Evolutionary conservation across 1,140 invertebrate species (phyloP), one percentile per base, ranked within the genome.

Genomic region (Tetranychus urticae): DNA sequence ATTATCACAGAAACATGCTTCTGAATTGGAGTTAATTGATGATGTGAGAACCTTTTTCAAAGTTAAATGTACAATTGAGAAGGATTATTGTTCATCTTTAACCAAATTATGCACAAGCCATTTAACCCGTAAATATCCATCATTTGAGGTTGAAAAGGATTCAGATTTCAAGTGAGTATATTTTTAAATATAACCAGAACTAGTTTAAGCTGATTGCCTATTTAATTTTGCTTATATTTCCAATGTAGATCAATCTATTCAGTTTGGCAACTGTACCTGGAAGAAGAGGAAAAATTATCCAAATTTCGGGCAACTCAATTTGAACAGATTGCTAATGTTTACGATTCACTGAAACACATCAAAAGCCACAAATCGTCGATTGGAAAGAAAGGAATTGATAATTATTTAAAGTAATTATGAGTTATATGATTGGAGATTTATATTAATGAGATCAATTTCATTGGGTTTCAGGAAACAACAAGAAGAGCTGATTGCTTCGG

Each of bases 211-310:
- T 8, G 34, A 56, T n/a, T 31, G 33, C 34, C n/a, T 62, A 13
- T 57, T 47, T 55, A 12, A 39, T 8, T 55, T 61, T 61, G 23
- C n/a, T 59, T 56, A 13, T 60, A 33, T 23, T 12, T 46, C 13
- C 50, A 7, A 58, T 23, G n/a, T 45, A 65, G 61, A 47, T 48
- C 61, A 68, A 89, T 93, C 79, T 90, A 88, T 83, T 88, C 85
- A 66, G 88, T 94, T 14, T 96, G 91, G 91, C 78, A 86, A 65
- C 87, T 85, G 0, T 85, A 96, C 0, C 74, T 96, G 63, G 89
- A 94, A 71, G 90, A 96, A 73, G 91, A 91, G 69, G 90, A 96
- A 69, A 90, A 90, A 69, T 73, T 93, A 66, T 88, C 88, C 1
- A 81, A 88, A 64, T 86, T 88, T 5, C 77, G 88, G 39, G 74